phyloP scores from a whole-genome alignment of 2,797 vertebrate species.

The Pseudomugil tenellus region DNA sequence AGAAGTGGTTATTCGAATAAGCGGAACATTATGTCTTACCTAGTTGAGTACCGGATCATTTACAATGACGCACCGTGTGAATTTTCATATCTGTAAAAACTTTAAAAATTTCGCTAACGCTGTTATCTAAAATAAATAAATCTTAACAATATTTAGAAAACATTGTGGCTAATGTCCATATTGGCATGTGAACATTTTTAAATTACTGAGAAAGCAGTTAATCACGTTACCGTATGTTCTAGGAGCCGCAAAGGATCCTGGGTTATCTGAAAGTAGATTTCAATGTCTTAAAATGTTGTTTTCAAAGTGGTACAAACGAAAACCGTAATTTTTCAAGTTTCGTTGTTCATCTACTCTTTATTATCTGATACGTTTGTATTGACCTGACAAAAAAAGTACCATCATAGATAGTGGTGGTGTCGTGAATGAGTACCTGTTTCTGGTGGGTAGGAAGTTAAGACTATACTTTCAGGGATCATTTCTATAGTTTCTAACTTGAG shows the following conservation, averaged over 20 bases:
- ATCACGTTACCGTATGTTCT: fast-evolving
- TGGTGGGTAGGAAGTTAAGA: fast-evolving
- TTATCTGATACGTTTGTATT: fast-evolving
- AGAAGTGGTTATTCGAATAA: too few species aligned
- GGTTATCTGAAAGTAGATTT: not conserved
- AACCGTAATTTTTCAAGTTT: fast-evolving
- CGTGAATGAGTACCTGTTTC: fast-evolving
- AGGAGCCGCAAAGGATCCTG: slow-evolving; percentile 55
- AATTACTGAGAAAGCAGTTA: not conserved
- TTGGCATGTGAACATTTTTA: fast-evolving
- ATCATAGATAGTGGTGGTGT: not conserved
- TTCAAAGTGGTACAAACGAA: fast-evolving
- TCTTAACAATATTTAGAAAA: too few species aligned
- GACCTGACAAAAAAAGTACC: not conserved
- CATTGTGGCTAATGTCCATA: fast-evolving
- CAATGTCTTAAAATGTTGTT: not conserved
- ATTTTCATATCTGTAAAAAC: not conserved
- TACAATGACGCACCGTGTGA: slow-evolving; percentile 5
- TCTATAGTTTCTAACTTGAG: slow-evolving; percentile 76
- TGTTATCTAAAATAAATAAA: too few species aligned
- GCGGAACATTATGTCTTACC: slow-evolving; percentile 15
- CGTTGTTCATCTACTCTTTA: fast-evolving
- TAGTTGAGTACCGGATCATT: slow-evolving; percentile 18
- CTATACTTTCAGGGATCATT: slow-evolving; percentile 85
- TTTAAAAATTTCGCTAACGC: not conserved